Conservation (phyloP, 1,140 invertebrate genomes). For the Ooceraea biroi region DNA sequence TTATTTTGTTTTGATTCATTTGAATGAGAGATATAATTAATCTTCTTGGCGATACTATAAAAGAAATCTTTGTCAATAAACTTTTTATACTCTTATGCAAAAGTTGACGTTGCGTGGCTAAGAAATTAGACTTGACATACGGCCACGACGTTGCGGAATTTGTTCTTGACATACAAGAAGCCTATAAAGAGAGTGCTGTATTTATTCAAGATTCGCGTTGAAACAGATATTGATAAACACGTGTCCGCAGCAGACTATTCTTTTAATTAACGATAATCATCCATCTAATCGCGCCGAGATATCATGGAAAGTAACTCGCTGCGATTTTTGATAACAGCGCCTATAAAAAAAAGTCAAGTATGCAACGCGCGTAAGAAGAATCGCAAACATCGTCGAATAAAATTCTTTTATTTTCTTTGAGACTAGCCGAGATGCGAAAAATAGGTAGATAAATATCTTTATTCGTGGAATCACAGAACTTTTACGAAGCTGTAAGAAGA, state of each 20-base stretch:
- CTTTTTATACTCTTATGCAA: not conserved
- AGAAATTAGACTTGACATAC: constrained; percentile 2
- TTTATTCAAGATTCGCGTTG: constrained; percentile 39
- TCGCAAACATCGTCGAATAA: constrained; percentile 50
- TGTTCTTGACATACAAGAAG: not conserved
- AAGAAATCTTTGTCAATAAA: not conserved
- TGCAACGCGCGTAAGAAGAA: not conserved
- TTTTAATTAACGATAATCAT: constrained; percentile 41
- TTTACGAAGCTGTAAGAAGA: constrained; percentile 21
- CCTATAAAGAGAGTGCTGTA: constrained; percentile 20
- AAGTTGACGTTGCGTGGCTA: not conserved
- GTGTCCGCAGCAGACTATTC: not conserved
- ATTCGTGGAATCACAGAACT: constrained; percentile 36
- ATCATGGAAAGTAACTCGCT: constrained; percentile 38
- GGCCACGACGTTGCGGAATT: not conserved
- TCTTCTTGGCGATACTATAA: too few species aligned
- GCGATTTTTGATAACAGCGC: constrained; percentile 24
- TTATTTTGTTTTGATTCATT: too few species aligned
- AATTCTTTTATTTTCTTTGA: constrained; percentile 34
- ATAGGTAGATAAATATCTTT: constrained; percentile 3
- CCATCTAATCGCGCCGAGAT: constrained; percentile 67
- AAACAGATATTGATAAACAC: constrained; percentile 42
- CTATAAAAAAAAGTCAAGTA: constrained; percentile 10
- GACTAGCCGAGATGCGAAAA: constrained; percentile 8
- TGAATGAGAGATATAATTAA: too few species aligned